Conservation (phyloP, 2,888 invertebrate genomes). For the Pedicia rivosa region DNA sequence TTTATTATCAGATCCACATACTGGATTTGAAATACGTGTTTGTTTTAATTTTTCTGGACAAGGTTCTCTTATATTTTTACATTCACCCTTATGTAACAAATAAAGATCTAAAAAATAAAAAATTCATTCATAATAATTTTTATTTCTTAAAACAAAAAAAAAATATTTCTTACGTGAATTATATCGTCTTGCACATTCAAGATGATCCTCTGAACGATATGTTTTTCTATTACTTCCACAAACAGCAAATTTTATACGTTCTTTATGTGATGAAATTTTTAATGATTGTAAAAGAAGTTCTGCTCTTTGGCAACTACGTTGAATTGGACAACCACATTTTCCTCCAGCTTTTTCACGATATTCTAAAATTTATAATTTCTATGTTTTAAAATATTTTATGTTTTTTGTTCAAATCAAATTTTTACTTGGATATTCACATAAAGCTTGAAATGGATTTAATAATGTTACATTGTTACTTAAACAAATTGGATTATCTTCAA, state of each 20-base stretch:
- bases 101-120: not conserved
- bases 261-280: slow-evolving; percentile 9
- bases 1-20: slow-evolving; percentile 18
- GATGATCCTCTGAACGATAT: slow-evolving; percentile 17
- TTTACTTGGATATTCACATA: slow-evolving; percentile 16
- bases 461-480: slow-evolving; percentile 17
- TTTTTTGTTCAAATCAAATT: slow-evolving; percentile 5
- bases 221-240: slow-evolving; percentile 20
- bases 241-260: slow-evolving; percentile 13
- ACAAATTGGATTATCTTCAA: slow-evolving; percentile 21
- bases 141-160: not conserved
- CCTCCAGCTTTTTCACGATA: slow-evolving; percentile 11
- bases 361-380: slow-evolving; percentile 7
- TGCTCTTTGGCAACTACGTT: slow-evolving; percentile 8
- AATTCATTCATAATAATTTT: not conserved
- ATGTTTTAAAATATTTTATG: not conserved
- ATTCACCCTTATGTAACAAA: slow-evolving; percentile 12
- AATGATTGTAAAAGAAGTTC: slow-evolving; percentile 11
- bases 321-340: slow-evolving; percentile 12
- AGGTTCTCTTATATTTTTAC: slow-evolving; percentile 13
- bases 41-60: slow-evolving; percentile 17
- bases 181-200: slow-evolving; percentile 17
- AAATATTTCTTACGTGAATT: slow-evolving; percentile 17
- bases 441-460: slow-evolving; percentile 19
- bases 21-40: slow-evolving; percentile 16